Evolutionary conservation across 2,888 invertebrate species (phyloP).

Genomic region (Oscheius myriophilus): DNA sequence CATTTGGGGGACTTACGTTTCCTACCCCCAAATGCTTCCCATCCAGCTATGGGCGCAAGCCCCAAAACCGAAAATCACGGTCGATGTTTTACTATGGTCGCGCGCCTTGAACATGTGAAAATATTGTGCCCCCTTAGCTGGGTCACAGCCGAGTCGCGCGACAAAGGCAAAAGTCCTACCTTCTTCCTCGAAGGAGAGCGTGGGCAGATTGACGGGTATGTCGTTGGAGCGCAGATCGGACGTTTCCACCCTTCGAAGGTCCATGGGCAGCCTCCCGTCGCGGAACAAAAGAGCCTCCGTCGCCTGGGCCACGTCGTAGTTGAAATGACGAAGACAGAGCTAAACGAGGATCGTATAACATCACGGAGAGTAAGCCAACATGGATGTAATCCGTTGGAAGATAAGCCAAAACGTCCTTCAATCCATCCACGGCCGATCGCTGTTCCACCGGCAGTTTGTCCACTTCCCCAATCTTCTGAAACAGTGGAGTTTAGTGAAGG

Average conservation of each 20-base stretch:
- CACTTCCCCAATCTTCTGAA: slow-evolving; percentile 26
- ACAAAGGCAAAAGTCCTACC: too few relatives aligned
- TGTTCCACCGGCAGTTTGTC: neutral
- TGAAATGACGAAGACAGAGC: slow-evolving; percentile 56
- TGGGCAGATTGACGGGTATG: slow-evolving; percentile 25
- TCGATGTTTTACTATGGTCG: too few relatives aligned
- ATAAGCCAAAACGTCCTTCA: slow-evolving; percentile 26
- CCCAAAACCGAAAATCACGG: too few relatives aligned
- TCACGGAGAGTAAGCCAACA: too few relatives aligned
- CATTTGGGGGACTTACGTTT: too few relatives aligned
- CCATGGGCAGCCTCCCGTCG: slow-evolving; percentile 45
- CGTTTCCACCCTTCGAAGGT: slow-evolving; percentile 38
- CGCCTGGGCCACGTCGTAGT: slow-evolving; percentile 46
- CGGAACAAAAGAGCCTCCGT: slow-evolving; percentile 37
- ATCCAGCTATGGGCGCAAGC: too few relatives aligned
- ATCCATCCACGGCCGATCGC: slow-evolving; percentile 2
- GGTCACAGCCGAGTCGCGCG: too few relatives aligned
- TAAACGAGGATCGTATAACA: too few relatives aligned
- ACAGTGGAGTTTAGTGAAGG: neutral
- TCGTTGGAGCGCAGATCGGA: neutral
- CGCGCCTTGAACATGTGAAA: too few relatives aligned
- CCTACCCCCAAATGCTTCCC: too few relatives aligned
- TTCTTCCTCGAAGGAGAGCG: slow-evolving; percentile 34
- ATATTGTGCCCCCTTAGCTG: too few relatives aligned
- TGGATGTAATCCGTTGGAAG: slow-evolving; percentile 30